Base-by-base conservation (phyloP, 1,140 invertebrate genomes). In the Drosophila varians region DNA sequence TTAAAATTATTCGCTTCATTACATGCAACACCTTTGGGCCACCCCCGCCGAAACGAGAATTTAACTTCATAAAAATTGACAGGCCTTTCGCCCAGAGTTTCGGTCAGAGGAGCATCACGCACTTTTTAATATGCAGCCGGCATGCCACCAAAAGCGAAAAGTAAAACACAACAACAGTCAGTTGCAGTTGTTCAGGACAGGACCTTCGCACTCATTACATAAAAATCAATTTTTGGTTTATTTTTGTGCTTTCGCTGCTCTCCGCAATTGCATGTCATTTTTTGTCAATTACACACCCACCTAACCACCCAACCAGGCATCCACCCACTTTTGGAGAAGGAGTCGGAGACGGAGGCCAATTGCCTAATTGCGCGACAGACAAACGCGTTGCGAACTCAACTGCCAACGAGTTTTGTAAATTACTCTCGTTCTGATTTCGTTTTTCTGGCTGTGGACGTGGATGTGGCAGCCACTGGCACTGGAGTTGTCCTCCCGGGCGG, bases 21-120 rank as follows among this genome's bases (percentile, higher is more conserved):
- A 61, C 62, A 64, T 62, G 48, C 62, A 66, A 64, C 80, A 79
- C 60, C 57, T 79, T 62, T 52, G 60, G 42, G 40, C 43, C 48
- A 55, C 28, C 14, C 43, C 21, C 46, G 4, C 21, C 12, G 36
- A 38, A 38, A 23, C 31, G 46, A 14, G 48, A 77, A 78, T 87
- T 77, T 87, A 86, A 86, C 82, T 86, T 86, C 82, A 86, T 86
- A 86, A 86, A 84, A 86, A 87, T 86, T 86, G 80, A 86, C 82
- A 80, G 80, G 43, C 76, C 61, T 60, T 53, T 16, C 6, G 56
- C 19, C 68, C 75, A 84, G 46, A 18, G 47, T 25, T 52, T 64
- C 19, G 62, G 36, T 58, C 70, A 72, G 38, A 26, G 60, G 34
- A 52, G 77, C 78, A 70, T 80, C 79, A 86, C 73, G 80, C 82